Evolutionary conservation across 2,113 vertebrate species (phyloP), one percentile per base, ranked within the genome.

Genomic region (Marmota flaviventris): DNA sequence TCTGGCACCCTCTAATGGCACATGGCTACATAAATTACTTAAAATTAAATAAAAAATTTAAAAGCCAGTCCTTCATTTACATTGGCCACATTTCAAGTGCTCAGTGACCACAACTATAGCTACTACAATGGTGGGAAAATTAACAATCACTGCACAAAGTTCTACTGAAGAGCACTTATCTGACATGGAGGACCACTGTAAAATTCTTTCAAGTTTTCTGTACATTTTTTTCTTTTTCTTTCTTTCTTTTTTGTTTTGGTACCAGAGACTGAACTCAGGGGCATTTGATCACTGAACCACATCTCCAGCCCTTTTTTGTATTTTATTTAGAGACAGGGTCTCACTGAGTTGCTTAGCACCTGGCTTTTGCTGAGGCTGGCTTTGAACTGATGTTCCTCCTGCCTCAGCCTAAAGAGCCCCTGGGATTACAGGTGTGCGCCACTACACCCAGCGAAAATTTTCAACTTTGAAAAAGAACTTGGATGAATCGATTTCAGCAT

Each of bases 31-130:
- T 72, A 76, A 34, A 89, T 77, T 78, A 70, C 87, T 61, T 75
- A 93, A 96, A 90, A 85, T 56, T 67, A 93, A 88, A 78, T n/a
- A 84, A 72, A 93, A 56, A 48, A 37, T 8, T 63, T 8, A 67
- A 73, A 89, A n/a, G 11, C 86, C 17, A 77, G 24, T 42, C 92
- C 25, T 27, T 63, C 24, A 25, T 32, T 92, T 29, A 34, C 2
- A 70, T 63, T 67, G 75, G 79, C 14, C 8, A 76, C 18, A 79
- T 86, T 92, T 90, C 61, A 78, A 69, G 48, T 29, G n/a, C 51
- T 81, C 58, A 78, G 13, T n/a, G 51, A 69, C n/a, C 18, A 61
- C 25, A 58, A 17, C 1, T 78, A 48, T 20, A 39, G n/a, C 39
- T 37, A 53, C 69, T 4, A 0, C 45, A 29, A 76, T 5, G 48